Base-by-base conservation (phyloP, 2,113 vertebrate genomes). In the Blennius ocellaris region DNA sequence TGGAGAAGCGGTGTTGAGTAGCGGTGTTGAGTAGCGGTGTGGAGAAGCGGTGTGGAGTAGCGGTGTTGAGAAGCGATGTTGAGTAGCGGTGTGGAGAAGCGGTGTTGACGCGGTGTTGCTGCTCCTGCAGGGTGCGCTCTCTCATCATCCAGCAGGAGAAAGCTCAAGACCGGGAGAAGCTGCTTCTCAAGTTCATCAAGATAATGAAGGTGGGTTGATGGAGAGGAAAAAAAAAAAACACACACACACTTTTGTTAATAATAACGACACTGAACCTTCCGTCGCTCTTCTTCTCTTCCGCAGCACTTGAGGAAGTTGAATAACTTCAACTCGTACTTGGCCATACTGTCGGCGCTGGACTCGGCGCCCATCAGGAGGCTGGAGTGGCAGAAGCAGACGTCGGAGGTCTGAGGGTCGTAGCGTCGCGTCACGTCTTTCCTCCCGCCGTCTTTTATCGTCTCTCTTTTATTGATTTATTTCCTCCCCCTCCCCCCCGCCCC, bases 361-460 rank as follows among this genome's bases (percentile, higher is more conserved):
- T 99, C 98, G 0, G 98, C 98, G 0, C 98, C 98, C 67, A 99
- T 99, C 92, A 94, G 98, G 75, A 95, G 98, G 73, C 87, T 99
- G 60, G 98, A 99, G 88, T 99, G 98, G 98, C 98, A 99, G 93
- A 99, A 99, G 55, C 98, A 99, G 90, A 99, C 98, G n/a, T 99
- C 98, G 7, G 98, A 99, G 97, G 98, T 98, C 80, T 90, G 52
- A 38, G 3, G 6, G 40, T 51, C 7, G n/a, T n/a, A n/a, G n/a
- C n/a, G n/a, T n/a, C n/a, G n/a, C n/a, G n/a, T n/a, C n/a, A n/a
- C n/a, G n/a, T n/a, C n/a, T n/a, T n/a, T n/a, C n/a, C n/a, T n/a
- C n/a, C n/a, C n/a, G n/a, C n/a, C n/a, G n/a, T n/a, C n/a, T n/a
- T n/a, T n/a, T n/a, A n/a, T n/a, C n/a, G n/a, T n/a, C n/a, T n/a